These are phyloP conservation scores for Bryconaethiops microstoma DNA, from an alignment of 2,797 vertebrate species.

Conservation along the genomic window DNA sequence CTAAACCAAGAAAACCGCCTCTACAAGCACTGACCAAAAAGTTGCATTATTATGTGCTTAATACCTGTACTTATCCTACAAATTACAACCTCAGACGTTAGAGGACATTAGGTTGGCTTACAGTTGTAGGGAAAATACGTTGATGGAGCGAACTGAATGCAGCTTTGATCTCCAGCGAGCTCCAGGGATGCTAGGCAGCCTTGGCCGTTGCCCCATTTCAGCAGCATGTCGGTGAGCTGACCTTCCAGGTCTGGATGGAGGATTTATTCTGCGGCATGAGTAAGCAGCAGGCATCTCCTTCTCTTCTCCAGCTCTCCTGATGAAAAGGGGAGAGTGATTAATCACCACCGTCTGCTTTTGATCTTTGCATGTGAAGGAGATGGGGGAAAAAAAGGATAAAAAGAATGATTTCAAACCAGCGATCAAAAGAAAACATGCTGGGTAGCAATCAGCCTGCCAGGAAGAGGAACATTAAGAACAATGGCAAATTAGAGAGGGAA, in stretches of 20 bases:
- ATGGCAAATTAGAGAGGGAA: constrained; percentile 70
- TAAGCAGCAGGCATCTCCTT: constrained; percentile 65
- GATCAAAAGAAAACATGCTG: constrained; percentile 62
- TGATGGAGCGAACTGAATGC: not conserved
- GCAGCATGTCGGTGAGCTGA: constrained; percentile 24
- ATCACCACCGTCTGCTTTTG: constrained; percentile 78
- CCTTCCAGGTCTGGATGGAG: constrained; percentile 52
- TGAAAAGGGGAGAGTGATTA: constrained; percentile 78
- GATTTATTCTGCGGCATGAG: constrained; percentile 69
- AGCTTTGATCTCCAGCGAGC: constrained; percentile 16
- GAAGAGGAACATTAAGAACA: constrained; percentile 76
- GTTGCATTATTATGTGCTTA: too few species aligned
- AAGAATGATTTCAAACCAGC: constrained; percentile 57
- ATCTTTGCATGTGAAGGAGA: constrained; percentile 83
- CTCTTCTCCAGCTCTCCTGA: constrained; percentile 65
- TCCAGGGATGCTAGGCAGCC: constrained; percentile 54
- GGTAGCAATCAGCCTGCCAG: constrained; percentile 67
- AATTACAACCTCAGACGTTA: not conserved
- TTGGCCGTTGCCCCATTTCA: constrained; percentile 40
- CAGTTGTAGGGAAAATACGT: not conserved
- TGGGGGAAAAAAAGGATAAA: constrained; percentile 53
- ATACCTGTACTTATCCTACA: not conserved
- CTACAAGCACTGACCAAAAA: not conserved
- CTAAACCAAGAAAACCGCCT: not conserved
- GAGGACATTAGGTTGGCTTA: not conserved